Conservation (phyloP, 2,888 invertebrate species). For the Apodemia hepburni region DNA sequence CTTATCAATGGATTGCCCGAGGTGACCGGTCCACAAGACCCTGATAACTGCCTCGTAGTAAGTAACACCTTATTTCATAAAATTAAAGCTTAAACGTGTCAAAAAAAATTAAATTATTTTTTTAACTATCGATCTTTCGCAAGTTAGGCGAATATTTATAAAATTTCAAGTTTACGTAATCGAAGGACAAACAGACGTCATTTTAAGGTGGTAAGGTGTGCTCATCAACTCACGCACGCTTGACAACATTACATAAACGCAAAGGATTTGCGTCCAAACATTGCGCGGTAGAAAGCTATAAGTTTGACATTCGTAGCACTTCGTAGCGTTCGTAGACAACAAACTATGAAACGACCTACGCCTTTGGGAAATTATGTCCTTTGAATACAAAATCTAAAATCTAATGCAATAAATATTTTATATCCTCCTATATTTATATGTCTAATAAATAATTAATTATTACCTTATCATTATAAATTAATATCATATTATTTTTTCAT, state of each 20-base stretch:
- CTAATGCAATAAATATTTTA: background rate
- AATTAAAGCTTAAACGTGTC: constrained; percentile 32
- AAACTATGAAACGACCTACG: constrained; percentile 11
- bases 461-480: background rate
- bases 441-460: too few relatives aligned
- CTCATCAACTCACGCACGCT: constrained; percentile 33
- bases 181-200: constrained; percentile 55
- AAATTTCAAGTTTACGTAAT: constrained; percentile 69
- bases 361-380: constrained; percentile 8
- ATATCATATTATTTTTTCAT: background rate
- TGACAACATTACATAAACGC: constrained; percentile 47
- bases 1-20: constrained; percentile 66
- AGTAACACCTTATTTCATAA: constrained; percentile 45
- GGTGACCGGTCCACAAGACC: constrained; percentile 55
- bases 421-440: too few relatives aligned
- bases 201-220: constrained; percentile 45
- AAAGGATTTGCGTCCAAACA: constrained; percentile 15
- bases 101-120: background rate
- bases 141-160: constrained; percentile 49
- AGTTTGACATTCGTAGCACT: constrained; percentile 14
- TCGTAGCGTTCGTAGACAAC: constrained; percentile 15
- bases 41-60: constrained; percentile 33
- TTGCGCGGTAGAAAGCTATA: constrained; percentile 11
- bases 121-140: background rate
- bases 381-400: background rate